phyloP scores from a whole-genome alignment of 1,140 invertebrate genomes.

The Drosophila pandora region DNA sequence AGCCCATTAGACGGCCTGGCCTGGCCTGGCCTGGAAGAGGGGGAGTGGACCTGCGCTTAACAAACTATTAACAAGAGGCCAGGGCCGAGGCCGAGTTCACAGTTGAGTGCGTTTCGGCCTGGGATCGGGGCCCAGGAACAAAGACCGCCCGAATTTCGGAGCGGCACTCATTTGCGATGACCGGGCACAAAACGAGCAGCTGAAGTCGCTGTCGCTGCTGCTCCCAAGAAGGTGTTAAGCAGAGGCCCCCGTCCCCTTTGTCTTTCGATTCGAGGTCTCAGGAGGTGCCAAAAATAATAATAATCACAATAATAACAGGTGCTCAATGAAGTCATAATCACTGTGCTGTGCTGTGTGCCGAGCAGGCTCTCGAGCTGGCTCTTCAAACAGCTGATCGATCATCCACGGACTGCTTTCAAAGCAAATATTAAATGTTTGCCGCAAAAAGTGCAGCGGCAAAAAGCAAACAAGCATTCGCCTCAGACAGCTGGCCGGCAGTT shows the following conservation, averaged over 20 bases:
- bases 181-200: slow-evolving; percentile 65
- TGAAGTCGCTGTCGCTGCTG: slow-evolving; percentile 43
- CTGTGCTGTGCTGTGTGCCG: slow-evolving; percentile 16
- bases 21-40: slow-evolving; percentile 53
- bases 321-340: slow-evolving; percentile 50
- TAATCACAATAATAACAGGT: slow-evolving; percentile 52
- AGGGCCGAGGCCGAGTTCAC: slow-evolving; percentile 37
- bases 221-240: slow-evolving; percentile 71
- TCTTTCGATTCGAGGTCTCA: slow-evolving; percentile 49
- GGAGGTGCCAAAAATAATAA: slow-evolving; percentile 49
- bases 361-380: slow-evolving; percentile 40
- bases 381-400: slow-evolving; percentile 71
- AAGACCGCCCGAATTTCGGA: slow-evolving; percentile 45
- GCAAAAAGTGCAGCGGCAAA: slow-evolving; percentile 44
- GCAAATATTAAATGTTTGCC: slow-evolving; percentile 78
- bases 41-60: slow-evolving; percentile 79
- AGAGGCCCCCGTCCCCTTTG: slow-evolving; percentile 24
- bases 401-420: slow-evolving; percentile 56
- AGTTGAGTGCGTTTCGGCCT: slow-evolving; percentile 56
- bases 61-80: slow-evolving; percentile 75
- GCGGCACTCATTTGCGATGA: slow-evolving; percentile 76
- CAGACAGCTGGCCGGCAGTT: slow-evolving; percentile 69
- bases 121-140: slow-evolving; percentile 33
- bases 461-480: slow-evolving; percentile 40
- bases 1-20: slow-evolving; percentile 69